These are phyloP conservation scores for Dasysyrphus albostriatus DNA, from an alignment of 2,888 invertebrate genomes.

Conservation along the genomic window DNA sequence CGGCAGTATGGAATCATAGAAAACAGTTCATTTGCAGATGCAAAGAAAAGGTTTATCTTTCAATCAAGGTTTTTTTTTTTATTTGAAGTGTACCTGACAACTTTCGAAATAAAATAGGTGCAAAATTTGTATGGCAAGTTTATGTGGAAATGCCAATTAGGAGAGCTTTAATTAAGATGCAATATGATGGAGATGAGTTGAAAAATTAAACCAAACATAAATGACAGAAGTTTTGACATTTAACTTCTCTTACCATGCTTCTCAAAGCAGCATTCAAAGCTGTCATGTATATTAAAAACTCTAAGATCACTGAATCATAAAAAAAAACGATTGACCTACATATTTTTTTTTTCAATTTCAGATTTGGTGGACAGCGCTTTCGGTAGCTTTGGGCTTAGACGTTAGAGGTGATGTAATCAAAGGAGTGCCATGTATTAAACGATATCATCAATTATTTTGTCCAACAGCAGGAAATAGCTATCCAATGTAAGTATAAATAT, in stretches of 20 bases:
- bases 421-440: constrained; percentile 95
- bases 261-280: no score
- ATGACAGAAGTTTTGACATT: no score
- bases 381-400: constrained; percentile 93
- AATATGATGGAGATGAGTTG: no score
- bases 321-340: background rate
- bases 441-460: constrained; percentile 95
- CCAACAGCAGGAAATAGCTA: constrained; percentile 96
- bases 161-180: background rate
- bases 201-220: no score
- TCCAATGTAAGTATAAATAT: constrained; percentile 91
- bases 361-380: constrained; percentile 96
- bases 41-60: constrained; percentile 23
- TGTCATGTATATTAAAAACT: no score
- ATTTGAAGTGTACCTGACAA: constrained; percentile 25
- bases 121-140: background rate
- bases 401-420: constrained; percentile 93
- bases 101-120: constrained; percentile 41
- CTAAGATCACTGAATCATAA: no score
- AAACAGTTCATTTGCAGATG: constrained; percentile 39
- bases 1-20: background rate
- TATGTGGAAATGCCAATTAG: background rate
- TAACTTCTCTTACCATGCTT: no score
- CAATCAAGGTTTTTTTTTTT: constrained; percentile 38
- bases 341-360: constrained; percentile 81